Evolutionary conservation across 2,797 vertebrate species (phyloP).

Genomic region (Hyperoplus lanceolatus): DNA sequence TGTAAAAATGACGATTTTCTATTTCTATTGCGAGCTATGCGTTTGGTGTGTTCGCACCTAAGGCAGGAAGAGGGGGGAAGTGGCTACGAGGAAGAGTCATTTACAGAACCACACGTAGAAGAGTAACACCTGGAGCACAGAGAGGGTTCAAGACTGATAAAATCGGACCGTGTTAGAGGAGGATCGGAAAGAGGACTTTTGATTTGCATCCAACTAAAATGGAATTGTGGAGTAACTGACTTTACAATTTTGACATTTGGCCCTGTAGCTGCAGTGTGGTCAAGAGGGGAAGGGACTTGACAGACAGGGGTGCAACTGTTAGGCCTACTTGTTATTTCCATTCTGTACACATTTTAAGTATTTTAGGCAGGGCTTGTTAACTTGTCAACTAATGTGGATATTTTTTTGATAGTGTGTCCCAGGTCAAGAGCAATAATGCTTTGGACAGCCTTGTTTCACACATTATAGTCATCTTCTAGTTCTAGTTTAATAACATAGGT

Average conservation of each 20-base stretch:
- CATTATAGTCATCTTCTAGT: too few species aligned
- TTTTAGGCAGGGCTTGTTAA: too few species aligned
- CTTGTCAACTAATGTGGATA: too few species aligned
- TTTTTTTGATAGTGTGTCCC: too few species aligned
- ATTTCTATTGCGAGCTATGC: too few species aligned
- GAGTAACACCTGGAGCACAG: constrained; percentile 8
- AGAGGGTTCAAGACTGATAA: background rate
- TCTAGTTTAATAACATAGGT: too few species aligned
- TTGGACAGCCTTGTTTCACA: too few species aligned
- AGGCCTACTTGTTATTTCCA: too few species aligned
- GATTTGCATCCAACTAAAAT: constrained; percentile 9
- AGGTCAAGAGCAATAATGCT: too few species aligned
- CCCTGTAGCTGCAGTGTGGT: background rate
- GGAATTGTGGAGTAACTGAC: constrained; percentile 1
- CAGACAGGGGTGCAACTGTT: background rate
- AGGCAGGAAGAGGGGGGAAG: background rate
- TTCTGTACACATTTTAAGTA: too few species aligned
- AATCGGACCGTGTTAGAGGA: background rate
- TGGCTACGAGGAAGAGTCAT: background rate
- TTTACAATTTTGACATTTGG: constrained; percentile 1
- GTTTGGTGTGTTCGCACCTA: too few species aligned
- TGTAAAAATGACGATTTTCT: too few species aligned
- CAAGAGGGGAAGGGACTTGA: background rate
- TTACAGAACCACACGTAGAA: background rate
- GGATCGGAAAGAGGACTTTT: background rate